Evolutionary conservation across 2,797 vertebrate genomes (phyloP), one percentile per base, ranked within the genome.

Genomic region (Lophius americanus): DNA sequence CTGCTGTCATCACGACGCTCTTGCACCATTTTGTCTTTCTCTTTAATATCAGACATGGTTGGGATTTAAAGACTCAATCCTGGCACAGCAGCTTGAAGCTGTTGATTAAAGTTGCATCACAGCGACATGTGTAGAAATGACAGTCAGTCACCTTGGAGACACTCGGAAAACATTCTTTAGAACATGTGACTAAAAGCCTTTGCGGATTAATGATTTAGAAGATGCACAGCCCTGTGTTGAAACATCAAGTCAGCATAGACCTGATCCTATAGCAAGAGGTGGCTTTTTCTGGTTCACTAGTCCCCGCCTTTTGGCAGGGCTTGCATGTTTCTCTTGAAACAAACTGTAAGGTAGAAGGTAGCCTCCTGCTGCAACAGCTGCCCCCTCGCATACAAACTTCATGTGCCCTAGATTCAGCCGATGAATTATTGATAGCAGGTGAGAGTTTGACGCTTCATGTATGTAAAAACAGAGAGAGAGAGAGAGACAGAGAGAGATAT

Each of bases 341-440:
- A 79, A 82, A 77, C 71, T 58, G 74, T 73, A 75, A 83, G 77
- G 67, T 58, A 68, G 62, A 75, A 83, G 77, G 67, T 58, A 68
- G 62, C 71, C 75, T 78, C 55, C 71, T 71, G 61, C 82, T 79
- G 81, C 75, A 79, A 68, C 79, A 82, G 84, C 76, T 82, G 78
- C 92, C 85, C 78, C 76, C 82, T 75, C 85, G 90, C 89, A 91
- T 91, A 88, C 84, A 91, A 92, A 89, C 85, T 82, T 85, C 74
- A 75, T 71, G 73, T n/a, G 89, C 70, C 92, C 90, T 78, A 91
- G 90, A 91, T 94, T 91, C 88, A 79, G 80, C 65, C 51, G 82
- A 93, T 94, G 86, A 93, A 93, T 94, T 90, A 93, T 94, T 92
- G 80, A 94, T 89, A 70, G 66, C 86, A 89, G 87, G 91, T 93